These are phyloP conservation scores for Patagioenas fasciata DNA, from an alignment of 2,113 vertebrate genomes.

Conservation along the genomic window DNA sequence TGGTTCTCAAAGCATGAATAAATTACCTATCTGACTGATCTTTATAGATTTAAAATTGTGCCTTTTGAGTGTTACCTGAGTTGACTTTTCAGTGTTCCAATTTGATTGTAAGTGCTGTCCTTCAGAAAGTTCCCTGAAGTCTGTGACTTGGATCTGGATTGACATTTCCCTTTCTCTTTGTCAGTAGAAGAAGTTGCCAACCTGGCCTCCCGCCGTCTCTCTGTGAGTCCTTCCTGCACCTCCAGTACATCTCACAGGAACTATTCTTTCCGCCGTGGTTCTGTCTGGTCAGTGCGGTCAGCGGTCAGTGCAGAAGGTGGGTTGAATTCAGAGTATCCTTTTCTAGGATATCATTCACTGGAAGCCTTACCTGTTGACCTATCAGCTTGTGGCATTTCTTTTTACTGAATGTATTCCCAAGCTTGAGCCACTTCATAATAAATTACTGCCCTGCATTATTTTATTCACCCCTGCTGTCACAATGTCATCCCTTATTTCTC, in stretches of 20 bases:
- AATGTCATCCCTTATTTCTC: background rate
- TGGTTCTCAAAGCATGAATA: background rate
- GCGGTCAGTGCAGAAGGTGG: slow-evolving; percentile 93
- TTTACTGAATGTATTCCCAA: background rate
- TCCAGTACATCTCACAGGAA: slow-evolving; percentile 99
- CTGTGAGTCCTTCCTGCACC: slow-evolving; percentile 95
- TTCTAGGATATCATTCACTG: background rate
- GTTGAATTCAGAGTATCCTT: background rate
- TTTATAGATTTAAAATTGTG: background rate
- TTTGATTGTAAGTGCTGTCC: background rate
- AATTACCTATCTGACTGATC: background rate
- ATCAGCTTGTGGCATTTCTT: background rate
- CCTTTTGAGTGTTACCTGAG: background rate
- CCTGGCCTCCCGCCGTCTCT: slow-evolving; percentile 93
- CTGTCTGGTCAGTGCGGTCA: slow-evolving; percentile 94
- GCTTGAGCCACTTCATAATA: background rate
- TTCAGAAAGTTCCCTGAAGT: background rate
- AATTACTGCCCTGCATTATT: background rate
- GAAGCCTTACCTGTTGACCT: background rate
- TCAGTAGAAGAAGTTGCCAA: slow-evolving; percentile 98
- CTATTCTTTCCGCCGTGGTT: slow-evolving; percentile 95
- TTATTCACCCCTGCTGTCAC: background rate
- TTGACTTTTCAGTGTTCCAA: background rate
- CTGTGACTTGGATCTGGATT: slow-evolving; percentile 6
- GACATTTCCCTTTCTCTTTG: slow-evolving; percentile 74